Evolutionary conservation across 2,113 vertebrate genomes (phyloP).

Genomic region (Gambusia affinis): DNA sequence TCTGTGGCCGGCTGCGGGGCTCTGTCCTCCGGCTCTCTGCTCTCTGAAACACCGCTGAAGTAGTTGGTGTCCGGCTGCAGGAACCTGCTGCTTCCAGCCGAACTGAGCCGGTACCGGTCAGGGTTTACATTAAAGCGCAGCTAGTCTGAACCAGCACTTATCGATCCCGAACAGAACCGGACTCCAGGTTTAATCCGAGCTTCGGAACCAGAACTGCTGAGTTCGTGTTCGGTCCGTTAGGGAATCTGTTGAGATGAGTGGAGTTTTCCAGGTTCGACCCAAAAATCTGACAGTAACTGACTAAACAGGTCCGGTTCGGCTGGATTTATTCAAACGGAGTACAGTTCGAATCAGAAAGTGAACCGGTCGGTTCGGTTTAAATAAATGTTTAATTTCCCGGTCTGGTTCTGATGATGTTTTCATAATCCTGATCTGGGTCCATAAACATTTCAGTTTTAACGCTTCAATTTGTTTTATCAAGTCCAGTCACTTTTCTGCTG

Average conservation of each 20-base stretch:
- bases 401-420: too few species aligned
- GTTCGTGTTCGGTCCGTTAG: neutral
- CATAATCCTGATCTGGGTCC: too few species aligned
- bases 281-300: neutral
- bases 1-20: neutral
- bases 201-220: neutral
- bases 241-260: neutral
- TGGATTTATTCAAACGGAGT: neutral
- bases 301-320: too few species aligned
- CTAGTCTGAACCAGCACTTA: neutral
- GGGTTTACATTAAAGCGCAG: too few species aligned
- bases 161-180: neutral
- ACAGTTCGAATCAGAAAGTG: neutral
- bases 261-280: neutral
- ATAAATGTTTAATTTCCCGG: too few species aligned
- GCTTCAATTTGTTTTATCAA: too few species aligned
- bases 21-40: neutral
- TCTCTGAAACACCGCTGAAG: slow-evolving; percentile 1
- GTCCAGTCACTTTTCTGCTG: too few species aligned
- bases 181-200: neutral
- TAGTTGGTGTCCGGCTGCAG: neutral
- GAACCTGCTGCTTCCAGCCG: slow-evolving; percentile 12
- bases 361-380: too few species aligned
- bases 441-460: too few species aligned
- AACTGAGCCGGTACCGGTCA: neutral